phyloP scores from a whole-genome alignment of 2,113 vertebrate species.

The Platysternon megacephalum region DNA sequence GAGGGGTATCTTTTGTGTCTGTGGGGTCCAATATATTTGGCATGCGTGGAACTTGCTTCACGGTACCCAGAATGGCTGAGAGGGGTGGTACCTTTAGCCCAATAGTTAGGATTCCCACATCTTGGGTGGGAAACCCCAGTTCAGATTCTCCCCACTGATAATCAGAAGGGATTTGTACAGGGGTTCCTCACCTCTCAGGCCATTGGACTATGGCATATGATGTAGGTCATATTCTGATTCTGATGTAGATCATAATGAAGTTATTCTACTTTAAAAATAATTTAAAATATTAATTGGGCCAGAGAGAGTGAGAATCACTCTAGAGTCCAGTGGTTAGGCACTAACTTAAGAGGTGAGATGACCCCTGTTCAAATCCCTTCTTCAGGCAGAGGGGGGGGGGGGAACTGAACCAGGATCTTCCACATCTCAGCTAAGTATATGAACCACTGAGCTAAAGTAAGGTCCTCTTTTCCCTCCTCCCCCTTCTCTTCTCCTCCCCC shows the following conservation, averaged over 20 bases:
- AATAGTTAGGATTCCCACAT: neutral
- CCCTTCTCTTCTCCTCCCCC: too few species aligned
- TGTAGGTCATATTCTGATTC: neutral
- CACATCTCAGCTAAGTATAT: neutral
- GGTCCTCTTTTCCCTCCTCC: neutral
- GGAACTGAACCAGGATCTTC: neutral
- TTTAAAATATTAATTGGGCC: neutral
- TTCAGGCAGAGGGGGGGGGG: neutral
- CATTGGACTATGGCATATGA: neutral
- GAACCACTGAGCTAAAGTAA: neutral
- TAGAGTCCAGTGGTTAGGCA: neutral
- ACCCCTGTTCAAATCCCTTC: neutral
- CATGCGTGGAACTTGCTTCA: neutral
- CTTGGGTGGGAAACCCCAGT: neutral
- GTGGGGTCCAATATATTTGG: neutral
- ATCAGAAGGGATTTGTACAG: neutral
- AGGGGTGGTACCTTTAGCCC: neutral
- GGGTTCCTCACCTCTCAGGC: neutral
- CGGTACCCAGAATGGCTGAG: neutral
- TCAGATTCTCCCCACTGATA: neutral
- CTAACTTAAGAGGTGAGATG: neutral
- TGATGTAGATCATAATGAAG: neutral
- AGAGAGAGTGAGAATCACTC: neutral
- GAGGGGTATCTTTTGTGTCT: neutral
- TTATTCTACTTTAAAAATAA: neutral